Base-by-base conservation (phyloP, 1,140 invertebrate species). In the Neoseiulus cucumeris region DNA sequence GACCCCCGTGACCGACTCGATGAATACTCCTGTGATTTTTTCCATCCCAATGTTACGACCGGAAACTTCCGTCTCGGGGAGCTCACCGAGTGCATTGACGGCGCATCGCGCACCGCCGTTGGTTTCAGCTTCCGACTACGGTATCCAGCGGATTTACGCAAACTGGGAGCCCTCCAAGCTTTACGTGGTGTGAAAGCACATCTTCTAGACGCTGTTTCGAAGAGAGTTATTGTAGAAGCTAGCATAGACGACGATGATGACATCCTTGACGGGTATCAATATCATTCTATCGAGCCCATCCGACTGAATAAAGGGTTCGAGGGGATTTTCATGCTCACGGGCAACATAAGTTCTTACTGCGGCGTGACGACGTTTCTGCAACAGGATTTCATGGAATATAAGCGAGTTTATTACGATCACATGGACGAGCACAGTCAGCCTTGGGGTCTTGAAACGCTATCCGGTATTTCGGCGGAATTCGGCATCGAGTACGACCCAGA, bases 341-440 rank as follows among this genome's bases (percentile, higher is more conserved):
- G 51, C 22, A 59, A 59, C 9, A 59, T 59, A 18, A 59, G 51
- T 33, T 18, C 51, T 17, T 29, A 25, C 33, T 59, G 51, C 51
- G 51, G 51, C 14, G 51, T 4, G 14, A 20, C 51, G 22, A 18
- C 51, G 51, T 59, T 59, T 25, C 51, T 20, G 22, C 51, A 59
- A 25, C 33, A 25, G 51, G 51, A 59, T 59, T 59, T 33, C 14
- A 59, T 59, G 12, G 51, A 59, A 59, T 59, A 29, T 25, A 14
- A 59, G 51, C 14, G 51, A 59, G 51, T 59, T 9, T 59, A 59
- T 20, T 59, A 59, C 51, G 22, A 59, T 25, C 51, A 59, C 9
- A 14, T n/a, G 25, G 51, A 59, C 33, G 51, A 59, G 51, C 51
- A 59, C 22, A 59, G 51, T 33, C 51, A 18, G 17, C 51, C 51